phyloP scores from a whole-genome alignment of 2,113 vertebrate species.

The Mustelus asterias region DNA sequence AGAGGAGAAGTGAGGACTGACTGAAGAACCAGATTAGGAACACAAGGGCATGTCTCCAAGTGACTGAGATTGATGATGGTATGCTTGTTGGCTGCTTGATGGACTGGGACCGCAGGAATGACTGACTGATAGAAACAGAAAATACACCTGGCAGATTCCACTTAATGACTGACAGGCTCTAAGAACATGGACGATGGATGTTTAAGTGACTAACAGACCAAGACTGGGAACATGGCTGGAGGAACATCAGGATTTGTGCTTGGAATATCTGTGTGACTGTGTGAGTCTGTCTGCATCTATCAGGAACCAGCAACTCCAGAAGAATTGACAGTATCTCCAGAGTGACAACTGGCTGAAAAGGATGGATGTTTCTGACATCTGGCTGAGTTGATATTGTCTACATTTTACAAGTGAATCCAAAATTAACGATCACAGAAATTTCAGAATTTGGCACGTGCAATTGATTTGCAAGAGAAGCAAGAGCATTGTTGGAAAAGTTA shows the following conservation, averaged over 20 bases:
- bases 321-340: background rate
- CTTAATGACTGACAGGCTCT: background rate
- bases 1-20: background rate
- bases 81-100: background rate
- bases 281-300: background rate
- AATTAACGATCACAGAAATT: background rate
- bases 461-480: background rate
- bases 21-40: background rate
- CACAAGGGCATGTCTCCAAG: background rate
- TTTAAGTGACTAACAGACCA: background rate
- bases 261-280: background rate
- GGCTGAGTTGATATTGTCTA: background rate
- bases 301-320: background rate
- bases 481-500: background rate
- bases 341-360: background rate
- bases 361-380: background rate
- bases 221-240: background rate
- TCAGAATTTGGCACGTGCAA: background rate
- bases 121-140: constrained; percentile 4
- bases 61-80: constrained; percentile 25
- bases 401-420: background rate
- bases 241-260: background rate
- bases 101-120: background rate
- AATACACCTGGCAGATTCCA: background rate
- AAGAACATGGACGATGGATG: constrained; percentile 17